Percentiles rank a stretch among this genome's conserved stretches.
These are phyloP conservation scores for Drosophila oshimai DNA, from an alignment of 1,140 invertebrate genomes.

Conservation along the genomic window DNA sequence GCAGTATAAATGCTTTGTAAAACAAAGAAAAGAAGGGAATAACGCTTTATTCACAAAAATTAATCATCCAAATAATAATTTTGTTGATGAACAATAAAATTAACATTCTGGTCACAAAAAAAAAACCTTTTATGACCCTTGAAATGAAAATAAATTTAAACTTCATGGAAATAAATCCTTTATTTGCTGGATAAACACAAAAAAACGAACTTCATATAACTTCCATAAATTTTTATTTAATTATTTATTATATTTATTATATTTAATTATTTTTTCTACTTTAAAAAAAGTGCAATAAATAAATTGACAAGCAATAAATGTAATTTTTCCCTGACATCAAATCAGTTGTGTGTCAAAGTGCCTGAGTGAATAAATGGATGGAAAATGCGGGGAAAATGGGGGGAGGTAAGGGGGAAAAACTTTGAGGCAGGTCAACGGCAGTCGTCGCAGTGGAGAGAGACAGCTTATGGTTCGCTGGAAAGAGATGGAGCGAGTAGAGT, in stretches of 20 bases:
- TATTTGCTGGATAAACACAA: too few species aligned
- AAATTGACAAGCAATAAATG: conserved; percentile 31
- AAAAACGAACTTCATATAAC: too few species aligned
- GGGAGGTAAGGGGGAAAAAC: not conserved
- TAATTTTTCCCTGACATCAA: conserved; percentile 53
- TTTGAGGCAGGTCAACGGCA: conserved; percentile 31
- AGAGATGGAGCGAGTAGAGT: not conserved
- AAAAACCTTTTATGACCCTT: too few species aligned
- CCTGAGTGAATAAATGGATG: conserved; percentile 3
- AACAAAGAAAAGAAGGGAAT: conserved; percentile 1
- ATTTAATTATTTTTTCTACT: not conserved
- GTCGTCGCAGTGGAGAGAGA: not conserved
- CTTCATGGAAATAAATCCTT: too few species aligned
- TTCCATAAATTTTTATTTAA: too few species aligned
- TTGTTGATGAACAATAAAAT: too few species aligned
- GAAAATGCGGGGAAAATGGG: not conserved
- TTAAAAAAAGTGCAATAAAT: not conserved
- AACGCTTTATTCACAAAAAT: not conserved
- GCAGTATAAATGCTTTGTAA: conserved; percentile 35
- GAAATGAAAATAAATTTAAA: too few species aligned
- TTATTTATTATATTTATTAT: too few species aligned
- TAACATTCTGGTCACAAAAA: too few species aligned
- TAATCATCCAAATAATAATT: too few species aligned
- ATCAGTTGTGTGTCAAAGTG: conserved; percentile 64
- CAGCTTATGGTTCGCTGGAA: not conserved